A percentile compares a stretch with the other conserved stretches of the same genome.
These are phyloP conservation scores for Carollia perspicillata DNA, from an alignment of 2,113 vertebrate genomes.

Conservation along the genomic window DNA sequence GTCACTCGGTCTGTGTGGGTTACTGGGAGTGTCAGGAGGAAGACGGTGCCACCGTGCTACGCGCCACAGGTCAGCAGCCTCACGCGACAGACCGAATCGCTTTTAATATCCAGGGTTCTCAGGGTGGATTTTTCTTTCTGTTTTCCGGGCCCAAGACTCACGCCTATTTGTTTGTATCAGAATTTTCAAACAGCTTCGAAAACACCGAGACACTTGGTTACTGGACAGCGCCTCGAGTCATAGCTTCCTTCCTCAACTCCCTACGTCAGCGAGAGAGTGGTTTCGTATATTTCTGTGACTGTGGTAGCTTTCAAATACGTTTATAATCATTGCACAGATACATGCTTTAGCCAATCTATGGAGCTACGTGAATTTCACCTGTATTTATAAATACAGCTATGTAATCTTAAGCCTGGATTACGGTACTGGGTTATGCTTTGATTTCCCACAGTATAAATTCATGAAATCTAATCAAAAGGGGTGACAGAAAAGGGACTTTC, in stretches of 20 bases:
- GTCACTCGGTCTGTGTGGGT: constrained; percentile 87
- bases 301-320: background rate
- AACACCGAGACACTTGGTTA: constrained; percentile 7
- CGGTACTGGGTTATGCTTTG: background rate
- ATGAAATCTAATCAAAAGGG: background rate
- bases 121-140: constrained; percentile 72
- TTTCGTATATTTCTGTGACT: background rate
- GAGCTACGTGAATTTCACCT: background rate
- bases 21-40: constrained; percentile 84
- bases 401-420: background rate
- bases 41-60: constrained; percentile 80
- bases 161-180: constrained; percentile 58
- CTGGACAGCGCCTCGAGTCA: background rate
- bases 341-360: background rate
- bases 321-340: background rate
- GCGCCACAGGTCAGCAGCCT: constrained; percentile 81
- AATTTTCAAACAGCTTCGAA: constrained; percentile 39
- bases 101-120: constrained; percentile 76
- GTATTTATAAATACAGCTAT: background rate
- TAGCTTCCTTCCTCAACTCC: constrained; percentile 2
- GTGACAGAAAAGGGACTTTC: background rate
- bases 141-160: constrained; percentile 37
- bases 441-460: background rate
- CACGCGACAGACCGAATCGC: constrained; percentile 67
- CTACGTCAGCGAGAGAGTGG: background rate